Evolutionary conservation across 2,113 vertebrate species (phyloP).

Genomic region (Hystrix cristata): DNA sequence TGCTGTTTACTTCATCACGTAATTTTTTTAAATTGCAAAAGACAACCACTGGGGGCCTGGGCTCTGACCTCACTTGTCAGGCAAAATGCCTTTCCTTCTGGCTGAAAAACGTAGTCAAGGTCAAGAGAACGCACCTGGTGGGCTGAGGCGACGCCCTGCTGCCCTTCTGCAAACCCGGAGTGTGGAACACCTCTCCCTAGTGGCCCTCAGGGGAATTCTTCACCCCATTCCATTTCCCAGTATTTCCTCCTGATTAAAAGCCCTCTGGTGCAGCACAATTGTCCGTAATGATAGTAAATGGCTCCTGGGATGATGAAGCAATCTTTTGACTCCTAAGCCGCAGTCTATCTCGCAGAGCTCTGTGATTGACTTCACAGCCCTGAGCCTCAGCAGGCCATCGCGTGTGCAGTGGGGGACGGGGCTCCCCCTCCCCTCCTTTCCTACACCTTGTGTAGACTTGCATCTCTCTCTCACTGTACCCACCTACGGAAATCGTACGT

Average conservation of each 20-base stretch:
- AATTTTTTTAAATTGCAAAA: constrained; percentile 11
- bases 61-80: background rate
- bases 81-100: background rate
- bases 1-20: background rate
- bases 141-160: background rate
- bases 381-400: background rate
- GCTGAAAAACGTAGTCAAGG: background rate
- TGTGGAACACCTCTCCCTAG: background rate
- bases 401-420: background rate
- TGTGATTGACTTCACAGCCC: background rate
- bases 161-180: background rate
- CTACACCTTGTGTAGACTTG: background rate
- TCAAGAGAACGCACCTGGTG: background rate
- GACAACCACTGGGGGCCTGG: background rate
- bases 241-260: constrained; percentile 56
- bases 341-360: background rate
- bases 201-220: background rate
- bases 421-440: background rate
- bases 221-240: background rate
- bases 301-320: background rate
- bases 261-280: constrained; percentile 38
- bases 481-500: background rate
- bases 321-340: constrained; percentile 31
- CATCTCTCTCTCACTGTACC: background rate
- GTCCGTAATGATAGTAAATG: constrained; percentile 54